A percentile compares a stretch with the other conserved stretches of the same genome.
Conservation (phyloP, 2,888 invertebrate genomes). For the Lasius platythorax region DNA sequence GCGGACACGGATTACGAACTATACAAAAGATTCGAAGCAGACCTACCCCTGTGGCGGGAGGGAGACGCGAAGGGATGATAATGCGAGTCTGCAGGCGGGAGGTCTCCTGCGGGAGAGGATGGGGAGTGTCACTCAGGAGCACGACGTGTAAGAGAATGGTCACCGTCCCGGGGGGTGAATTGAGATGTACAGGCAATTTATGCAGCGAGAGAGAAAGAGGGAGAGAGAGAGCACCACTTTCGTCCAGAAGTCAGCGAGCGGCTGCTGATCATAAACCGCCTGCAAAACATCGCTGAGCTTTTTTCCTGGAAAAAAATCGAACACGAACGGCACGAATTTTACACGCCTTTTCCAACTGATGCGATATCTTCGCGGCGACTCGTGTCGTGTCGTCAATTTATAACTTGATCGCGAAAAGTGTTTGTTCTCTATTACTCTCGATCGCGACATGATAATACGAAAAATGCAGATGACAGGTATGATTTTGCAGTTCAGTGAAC, state of each 20-base stretch:
- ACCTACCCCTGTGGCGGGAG: constrained; percentile 52
- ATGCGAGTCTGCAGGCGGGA: constrained; percentile 75
- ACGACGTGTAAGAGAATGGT: constrained; percentile 77
- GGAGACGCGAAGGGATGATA: constrained; percentile 73
- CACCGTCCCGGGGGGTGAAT: constrained; percentile 81
- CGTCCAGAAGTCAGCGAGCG: constrained; percentile 73
- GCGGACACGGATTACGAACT: constrained; percentile 52
- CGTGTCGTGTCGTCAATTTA: neutral
- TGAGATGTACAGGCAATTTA: constrained; percentile 84
- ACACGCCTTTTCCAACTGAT: neutral
- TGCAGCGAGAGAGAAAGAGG: constrained; percentile 75
- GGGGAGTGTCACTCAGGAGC: constrained; percentile 76
- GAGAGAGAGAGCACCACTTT: constrained; percentile 74
- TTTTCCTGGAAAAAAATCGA: constrained; percentile 6
- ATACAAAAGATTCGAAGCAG: constrained; percentile 60
- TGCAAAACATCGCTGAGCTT: constrained; percentile 61
- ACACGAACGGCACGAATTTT: neutral
- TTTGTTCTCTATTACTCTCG: neutral
- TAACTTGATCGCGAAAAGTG: neutral
- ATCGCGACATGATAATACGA: neutral
- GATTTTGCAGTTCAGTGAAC: neutral
- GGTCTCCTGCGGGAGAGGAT: constrained; percentile 64
- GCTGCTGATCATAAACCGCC: constrained; percentile 71
- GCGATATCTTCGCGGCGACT: neutral
- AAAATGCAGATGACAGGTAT: neutral